Base-by-base conservation (phyloP, 2,888 invertebrate genomes). In the Steinernema hermaphroditum region DNA sequence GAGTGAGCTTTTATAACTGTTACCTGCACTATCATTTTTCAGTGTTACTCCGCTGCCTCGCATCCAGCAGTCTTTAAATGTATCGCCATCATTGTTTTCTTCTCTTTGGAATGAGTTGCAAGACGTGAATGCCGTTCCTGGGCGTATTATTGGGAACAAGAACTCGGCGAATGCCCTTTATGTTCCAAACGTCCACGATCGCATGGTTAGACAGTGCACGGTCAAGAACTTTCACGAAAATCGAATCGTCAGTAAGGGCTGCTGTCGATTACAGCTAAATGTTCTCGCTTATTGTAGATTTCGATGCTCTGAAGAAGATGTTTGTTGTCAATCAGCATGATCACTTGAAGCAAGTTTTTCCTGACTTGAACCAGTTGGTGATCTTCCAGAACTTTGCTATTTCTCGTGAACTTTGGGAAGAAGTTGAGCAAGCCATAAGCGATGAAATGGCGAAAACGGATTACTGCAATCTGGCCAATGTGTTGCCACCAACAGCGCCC, bases 191-290 rank as follows among this genome's bases (percentile, higher is more conserved):
- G 89, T 91, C 74, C 91, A 91, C 85, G 90, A 90, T 0, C 89
- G 89, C 80, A 89, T 90, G 72, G 91, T 92, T 83, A 90, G 90
- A 85, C 93, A 94, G 83, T 97, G 94, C 93, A 92, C 95, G 0
- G 91, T 92, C 79, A 92, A 91, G 80, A 96, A 94, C 87, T 95
- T 92, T 87, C 92, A 91, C 85, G 94, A 96, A 88, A 96, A 96
- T 88, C 93, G 94, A 75, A 97, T 95, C 87, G 89, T 98, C 76
- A 91, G 91, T 91, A 82, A 82, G 87, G n/a, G n/a, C n/a, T n/a
- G n/a, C 84, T 19, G 24, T 44, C 0, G 1, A 24, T 69, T 27
- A 32, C 24, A 70, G 19, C 12, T 27, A 9, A 0, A 32, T 68
- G 19, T 46, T 57, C 32, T 19, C 0, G 19, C 37, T 14, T 8